These are phyloP conservation scores for Acrocephalus arundinaceus DNA, from an alignment of 2,113 vertebrate species.

Conservation along the genomic window DNA sequence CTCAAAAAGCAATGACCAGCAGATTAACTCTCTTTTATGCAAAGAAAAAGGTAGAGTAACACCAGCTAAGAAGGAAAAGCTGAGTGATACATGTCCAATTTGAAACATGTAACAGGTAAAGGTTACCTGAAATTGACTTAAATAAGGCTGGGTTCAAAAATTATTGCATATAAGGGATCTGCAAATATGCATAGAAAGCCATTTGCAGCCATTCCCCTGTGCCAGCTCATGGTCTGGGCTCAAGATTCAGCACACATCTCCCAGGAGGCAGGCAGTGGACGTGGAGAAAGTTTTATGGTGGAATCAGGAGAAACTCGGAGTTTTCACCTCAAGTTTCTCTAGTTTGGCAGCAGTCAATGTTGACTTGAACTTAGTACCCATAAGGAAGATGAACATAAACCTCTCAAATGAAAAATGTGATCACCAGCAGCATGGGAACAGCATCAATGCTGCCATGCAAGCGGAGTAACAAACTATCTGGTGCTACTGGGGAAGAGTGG, in stretches of 20 bases:
- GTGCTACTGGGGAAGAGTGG: not conserved
- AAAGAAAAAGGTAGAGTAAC: not conserved
- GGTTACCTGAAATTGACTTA: not conserved
- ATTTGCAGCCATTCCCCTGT: not conserved
- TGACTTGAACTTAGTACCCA: not conserved
- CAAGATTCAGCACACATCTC: rapidly evolving
- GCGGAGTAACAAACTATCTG: not conserved
- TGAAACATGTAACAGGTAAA: not conserved
- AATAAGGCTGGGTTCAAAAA: not conserved
- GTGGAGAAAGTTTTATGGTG: not conserved
- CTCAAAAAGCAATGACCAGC: not conserved
- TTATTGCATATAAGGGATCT: not conserved
- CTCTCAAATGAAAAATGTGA: not conserved
- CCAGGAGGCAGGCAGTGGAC: not conserved
- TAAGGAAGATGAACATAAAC: not conserved
- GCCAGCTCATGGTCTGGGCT: not conserved
- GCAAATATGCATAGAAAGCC: not conserved
- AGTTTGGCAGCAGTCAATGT: not conserved
- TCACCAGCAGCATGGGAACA: not conserved
- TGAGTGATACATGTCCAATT: not conserved
- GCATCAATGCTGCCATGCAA: rapidly evolving
- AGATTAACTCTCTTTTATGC: not conserved
- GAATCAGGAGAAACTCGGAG: not conserved
- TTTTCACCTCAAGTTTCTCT: not conserved
- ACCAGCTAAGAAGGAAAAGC: not conserved